Conservation (phyloP, 2,888 invertebrate genomes). For the Coronaproctus castanopsis region DNA sequence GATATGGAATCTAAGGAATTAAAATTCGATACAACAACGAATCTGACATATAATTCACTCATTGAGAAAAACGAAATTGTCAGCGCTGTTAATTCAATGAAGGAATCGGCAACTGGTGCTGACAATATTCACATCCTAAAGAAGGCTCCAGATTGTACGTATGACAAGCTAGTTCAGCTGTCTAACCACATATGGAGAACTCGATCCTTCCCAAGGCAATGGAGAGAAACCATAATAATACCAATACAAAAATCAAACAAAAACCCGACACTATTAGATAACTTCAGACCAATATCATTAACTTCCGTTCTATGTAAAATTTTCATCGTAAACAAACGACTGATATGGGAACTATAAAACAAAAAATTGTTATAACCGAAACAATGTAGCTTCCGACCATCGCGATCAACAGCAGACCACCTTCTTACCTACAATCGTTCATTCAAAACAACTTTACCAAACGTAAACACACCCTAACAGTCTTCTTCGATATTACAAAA, state of each 20-base stretch:
- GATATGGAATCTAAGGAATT: neutral
- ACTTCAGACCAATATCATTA: neutral
- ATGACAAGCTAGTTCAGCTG: neutral
- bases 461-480: too few species aligned
- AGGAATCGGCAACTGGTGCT: neutral
- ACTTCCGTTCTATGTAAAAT: neutral
- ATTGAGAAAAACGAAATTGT: neutral
- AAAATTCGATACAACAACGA: neutral
- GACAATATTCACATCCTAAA: neutral
- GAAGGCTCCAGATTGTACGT: neutral
- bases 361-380: neutral
- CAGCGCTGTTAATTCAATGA: neutral
- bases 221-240: neutral
- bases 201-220: neutral
- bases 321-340: neutral
- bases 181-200: neutral
- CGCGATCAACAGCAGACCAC: neutral
- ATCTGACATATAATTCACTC: neutral
- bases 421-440: neutral
- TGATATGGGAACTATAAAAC: neutral
- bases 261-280: neutral
- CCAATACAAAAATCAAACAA: neutral
- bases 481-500: neutral
- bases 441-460: neutral
- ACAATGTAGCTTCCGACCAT: neutral